Evolutionary conservation across 2,797 vertebrate genomes (phyloP).

Genomic region (Sebastes itinus): DNA sequence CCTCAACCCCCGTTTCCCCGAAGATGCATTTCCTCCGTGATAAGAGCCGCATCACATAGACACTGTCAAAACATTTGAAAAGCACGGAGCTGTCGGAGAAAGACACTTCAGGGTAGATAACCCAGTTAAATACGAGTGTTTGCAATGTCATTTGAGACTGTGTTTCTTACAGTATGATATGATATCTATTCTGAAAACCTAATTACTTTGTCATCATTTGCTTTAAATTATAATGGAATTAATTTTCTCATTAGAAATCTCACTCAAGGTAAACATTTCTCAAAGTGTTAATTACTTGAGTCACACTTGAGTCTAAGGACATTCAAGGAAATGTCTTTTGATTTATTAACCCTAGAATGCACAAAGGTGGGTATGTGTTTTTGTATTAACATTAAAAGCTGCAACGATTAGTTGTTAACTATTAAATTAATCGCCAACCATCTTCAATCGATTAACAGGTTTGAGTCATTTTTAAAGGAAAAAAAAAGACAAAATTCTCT

Average conservation of each 20-base stretch:
- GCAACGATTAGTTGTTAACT: no score
- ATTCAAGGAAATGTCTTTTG: not conserved
- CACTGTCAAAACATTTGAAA: constrained; percentile 13
- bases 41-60: not conserved
- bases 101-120: not conserved
- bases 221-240: not conserved
- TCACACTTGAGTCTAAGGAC: not conserved
- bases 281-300: not conserved
- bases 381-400: not conserved
- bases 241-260: not conserved
- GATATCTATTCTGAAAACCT: not conserved
- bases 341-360: not conserved
- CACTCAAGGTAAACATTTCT: not conserved
- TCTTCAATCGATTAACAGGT: no score
- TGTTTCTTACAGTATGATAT: not conserved
- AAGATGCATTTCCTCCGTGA: constrained; percentile 5
- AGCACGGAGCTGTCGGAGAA: not conserved
- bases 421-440: no score
- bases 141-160: not conserved
- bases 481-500: no score
- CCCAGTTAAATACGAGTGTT: not conserved
- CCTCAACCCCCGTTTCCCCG: not conserved
- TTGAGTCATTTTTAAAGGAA: no score
- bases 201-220: not conserved
- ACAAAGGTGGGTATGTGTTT: not conserved